Evolutionary conservation across 2,888 invertebrate species (phyloP).

Genomic region (Agonopterix arenella): DNA sequence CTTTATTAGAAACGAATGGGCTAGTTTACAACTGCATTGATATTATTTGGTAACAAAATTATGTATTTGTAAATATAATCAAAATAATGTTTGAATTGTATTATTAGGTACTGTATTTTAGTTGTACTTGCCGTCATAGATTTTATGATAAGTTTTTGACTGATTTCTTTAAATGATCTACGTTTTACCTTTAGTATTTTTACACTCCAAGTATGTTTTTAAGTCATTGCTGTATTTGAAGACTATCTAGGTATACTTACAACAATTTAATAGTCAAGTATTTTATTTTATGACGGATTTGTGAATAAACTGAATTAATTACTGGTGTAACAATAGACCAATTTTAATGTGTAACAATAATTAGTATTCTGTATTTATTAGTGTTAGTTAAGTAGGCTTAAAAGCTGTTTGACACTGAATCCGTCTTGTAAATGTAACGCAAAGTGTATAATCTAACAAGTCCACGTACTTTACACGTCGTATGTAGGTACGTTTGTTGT

Average conservation of each 20-base stretch:
- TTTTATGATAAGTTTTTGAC: slow-evolving; percentile 57
- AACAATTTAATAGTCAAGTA: slow-evolving; percentile 42
- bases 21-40: slow-evolving; percentile 28
- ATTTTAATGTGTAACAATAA: background rate
- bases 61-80: slow-evolving; percentile 42
- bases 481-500: too few relatives aligned
- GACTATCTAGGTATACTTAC: slow-evolving; percentile 37
- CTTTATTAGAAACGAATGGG: slow-evolving; percentile 21
- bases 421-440: too few relatives aligned
- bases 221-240: slow-evolving; percentile 45
- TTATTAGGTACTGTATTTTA: slow-evolving; percentile 32
- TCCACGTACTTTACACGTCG: too few relatives aligned
- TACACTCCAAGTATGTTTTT: slow-evolving; percentile 47
- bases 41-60: slow-evolving; percentile 41
- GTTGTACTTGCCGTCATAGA: slow-evolving; percentile 63
- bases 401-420: too few relatives aligned
- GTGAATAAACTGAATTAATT: slow-evolving; percentile 18
- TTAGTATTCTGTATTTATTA: too few relatives aligned
- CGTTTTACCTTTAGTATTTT: slow-evolving; percentile 37
- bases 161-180: slow-evolving; percentile 64
- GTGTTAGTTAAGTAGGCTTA: too few relatives aligned
- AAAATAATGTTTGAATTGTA: slow-evolving; percentile 26
- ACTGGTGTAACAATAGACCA: background rate
- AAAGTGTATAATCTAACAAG: too few relatives aligned
- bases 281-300: slow-evolving; percentile 36